phyloP scores from a whole-genome alignment of 2,888 invertebrate species.

The Allygus modestus region DNA sequence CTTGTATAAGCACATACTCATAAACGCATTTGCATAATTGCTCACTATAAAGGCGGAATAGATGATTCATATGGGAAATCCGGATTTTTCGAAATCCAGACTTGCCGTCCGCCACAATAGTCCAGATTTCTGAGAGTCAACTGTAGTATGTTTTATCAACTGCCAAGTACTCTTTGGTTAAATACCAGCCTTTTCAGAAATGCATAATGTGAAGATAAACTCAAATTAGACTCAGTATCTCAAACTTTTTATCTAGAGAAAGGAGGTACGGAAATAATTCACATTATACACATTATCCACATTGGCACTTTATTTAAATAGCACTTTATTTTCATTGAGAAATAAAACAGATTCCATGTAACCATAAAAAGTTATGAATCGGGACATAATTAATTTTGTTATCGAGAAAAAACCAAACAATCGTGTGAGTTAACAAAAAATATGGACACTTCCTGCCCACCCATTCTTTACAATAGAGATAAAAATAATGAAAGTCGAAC shows the following conservation, averaged over 20 bases:
- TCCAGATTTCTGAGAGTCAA: too few relatives aligned
- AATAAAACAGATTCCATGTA: slow-evolving; percentile 66
- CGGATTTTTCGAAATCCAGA: too few relatives aligned
- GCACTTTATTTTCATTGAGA: slow-evolving; percentile 65
- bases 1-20: too few relatives aligned
- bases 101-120: too few relatives aligned
- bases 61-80: too few relatives aligned
- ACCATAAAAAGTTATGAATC: slow-evolving; percentile 66
- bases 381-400: slow-evolving; percentile 65
- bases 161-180: too few relatives aligned
- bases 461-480: slow-evolving; percentile 67
- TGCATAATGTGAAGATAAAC: too few relatives aligned
- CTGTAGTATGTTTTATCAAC: too few relatives aligned
- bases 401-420: slow-evolving; percentile 62
- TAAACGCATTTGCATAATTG: too few relatives aligned
- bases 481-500: slow-evolving; percentile 64
- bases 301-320: slow-evolving; percentile 68
- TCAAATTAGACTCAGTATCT: too few relatives aligned
- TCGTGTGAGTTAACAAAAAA: slow-evolving; percentile 65
- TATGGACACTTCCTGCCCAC: slow-evolving; percentile 66
- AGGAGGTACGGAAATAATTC: slow-evolving; percentile 17
- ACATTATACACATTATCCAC: slow-evolving; percentile 63
- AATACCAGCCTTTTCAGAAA: too few relatives aligned
- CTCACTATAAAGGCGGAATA: too few relatives aligned
- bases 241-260: neutral